phyloP scores from a whole-genome alignment of 2,888 invertebrate genomes.

The Gymnosoma rotundatum region DNA sequence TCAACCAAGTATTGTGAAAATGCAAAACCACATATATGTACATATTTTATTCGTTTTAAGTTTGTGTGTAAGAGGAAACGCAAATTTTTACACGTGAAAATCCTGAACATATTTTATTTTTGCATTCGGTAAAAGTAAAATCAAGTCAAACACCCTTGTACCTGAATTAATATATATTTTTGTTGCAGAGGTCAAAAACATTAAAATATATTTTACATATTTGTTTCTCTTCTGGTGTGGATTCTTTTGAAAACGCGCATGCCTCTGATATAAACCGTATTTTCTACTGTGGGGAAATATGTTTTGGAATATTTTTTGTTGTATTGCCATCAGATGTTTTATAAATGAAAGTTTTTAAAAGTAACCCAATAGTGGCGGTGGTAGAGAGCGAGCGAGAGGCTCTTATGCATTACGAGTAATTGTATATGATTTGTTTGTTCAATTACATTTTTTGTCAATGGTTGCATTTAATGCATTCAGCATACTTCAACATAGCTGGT shows the following conservation, averaged over 20 bases:
- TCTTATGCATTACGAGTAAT: neutral
- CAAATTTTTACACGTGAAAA: conserved; percentile 14
- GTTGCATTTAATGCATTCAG: no score
- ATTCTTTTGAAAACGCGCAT: conserved; percentile 15
- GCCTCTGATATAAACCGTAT: neutral
- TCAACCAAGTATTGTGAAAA: conserved; percentile 1
- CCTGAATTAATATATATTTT: conserved; percentile 30
- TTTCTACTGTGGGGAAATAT: conserved; percentile 14
- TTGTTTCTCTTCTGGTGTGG: conserved; percentile 9
- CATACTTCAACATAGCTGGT: no score
- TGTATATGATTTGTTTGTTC: no score
- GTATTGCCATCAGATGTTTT: neutral
- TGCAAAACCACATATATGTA: no score
- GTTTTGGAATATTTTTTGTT: neutral
- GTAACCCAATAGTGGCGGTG: conserved; percentile 10
- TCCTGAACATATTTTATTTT: no score
- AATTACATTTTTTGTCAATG: no score
- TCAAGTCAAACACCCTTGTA: conserved; percentile 5
- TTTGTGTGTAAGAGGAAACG: conserved; percentile 11
- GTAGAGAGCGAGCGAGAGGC: conserved; percentile 33
- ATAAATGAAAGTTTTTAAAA: conserved; percentile 40
- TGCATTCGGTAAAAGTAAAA: neutral
- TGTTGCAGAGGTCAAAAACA: conserved; percentile 59
- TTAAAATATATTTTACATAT: conserved; percentile 31
- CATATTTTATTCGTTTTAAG: no score